Conservation (phyloP, 2,113 vertebrate species). For the Stercorarius parasiticus region DNA sequence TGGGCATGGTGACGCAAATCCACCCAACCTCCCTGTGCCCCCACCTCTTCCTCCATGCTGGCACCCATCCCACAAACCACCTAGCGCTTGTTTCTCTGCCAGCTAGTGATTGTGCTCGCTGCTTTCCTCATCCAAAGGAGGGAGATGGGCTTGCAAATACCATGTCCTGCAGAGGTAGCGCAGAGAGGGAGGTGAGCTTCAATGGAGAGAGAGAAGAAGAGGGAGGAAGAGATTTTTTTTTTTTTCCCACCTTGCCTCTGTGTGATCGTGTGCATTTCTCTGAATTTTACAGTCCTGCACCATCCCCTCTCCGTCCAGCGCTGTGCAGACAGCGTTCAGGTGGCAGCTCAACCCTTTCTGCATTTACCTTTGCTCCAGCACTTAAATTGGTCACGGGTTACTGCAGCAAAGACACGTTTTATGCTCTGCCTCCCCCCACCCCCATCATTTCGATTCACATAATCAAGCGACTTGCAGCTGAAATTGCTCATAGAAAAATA, state of each 20-base stretch:
- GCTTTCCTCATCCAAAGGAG: neutral
- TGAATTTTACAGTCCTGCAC: neutral
- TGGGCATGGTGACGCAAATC: neutral
- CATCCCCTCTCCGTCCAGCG: neutral
- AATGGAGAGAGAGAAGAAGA: neutral
- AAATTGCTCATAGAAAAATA: slow-evolving; percentile 68
- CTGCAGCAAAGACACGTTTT: slow-evolving; percentile 10
- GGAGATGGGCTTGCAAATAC: neutral
- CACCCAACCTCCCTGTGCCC: neutral
- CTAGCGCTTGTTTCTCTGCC: neutral
- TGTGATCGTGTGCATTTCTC: neutral
- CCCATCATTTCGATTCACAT: slow-evolving; percentile 53
- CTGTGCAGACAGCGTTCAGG: neutral
- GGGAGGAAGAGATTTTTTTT: no score
- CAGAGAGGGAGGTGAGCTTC: neutral
- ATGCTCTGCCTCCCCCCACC: neutral
- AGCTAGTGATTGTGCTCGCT: neutral
- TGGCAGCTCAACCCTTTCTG: neutral
- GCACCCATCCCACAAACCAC: no score
- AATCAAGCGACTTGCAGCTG: slow-evolving; percentile 57
- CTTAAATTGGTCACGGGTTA: neutral
- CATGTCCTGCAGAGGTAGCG: neutral
- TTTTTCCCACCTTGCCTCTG: no score
- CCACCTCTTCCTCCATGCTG: neutral
- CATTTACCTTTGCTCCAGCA: slow-evolving; percentile 18